Evolutionary conservation across 2,113 vertebrate genomes (phyloP).

Genomic region (Bostrychus sinensis): DNA sequence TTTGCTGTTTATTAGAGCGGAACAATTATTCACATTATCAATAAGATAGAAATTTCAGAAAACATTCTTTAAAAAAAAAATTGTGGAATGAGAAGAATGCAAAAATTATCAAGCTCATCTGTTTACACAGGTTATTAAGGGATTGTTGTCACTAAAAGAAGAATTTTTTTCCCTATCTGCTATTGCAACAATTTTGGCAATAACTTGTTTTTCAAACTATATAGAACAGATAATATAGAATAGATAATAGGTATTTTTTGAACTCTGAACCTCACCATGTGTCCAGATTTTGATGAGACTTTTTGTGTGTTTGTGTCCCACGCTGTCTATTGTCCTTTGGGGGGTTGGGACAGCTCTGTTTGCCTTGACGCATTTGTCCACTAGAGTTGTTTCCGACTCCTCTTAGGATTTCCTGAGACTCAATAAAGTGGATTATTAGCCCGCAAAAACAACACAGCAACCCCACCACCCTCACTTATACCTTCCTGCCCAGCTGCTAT

Average conservation of each 20-base stretch:
- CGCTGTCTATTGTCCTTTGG: constrained; percentile 55
- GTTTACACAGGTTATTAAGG: too few relatives aligned
- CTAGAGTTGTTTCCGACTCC: constrained; percentile 72
- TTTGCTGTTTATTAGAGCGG: too few relatives aligned
- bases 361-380: constrained; percentile 75
- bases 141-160: constrained; percentile 25
- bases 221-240: constrained; percentile 24
- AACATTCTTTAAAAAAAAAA: too few relatives aligned
- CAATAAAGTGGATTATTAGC: constrained; percentile 77
- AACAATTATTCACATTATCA: too few relatives aligned
- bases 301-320: constrained; percentile 43
- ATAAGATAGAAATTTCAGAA: too few relatives aligned
- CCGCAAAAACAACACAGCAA: constrained; percentile 63
- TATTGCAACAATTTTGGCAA: constrained; percentile 26
- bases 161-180: constrained; percentile 20
- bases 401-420: constrained; percentile 80
- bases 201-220: constrained; percentile 22
- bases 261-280: constrained; percentile 4
- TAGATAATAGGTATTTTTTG: constrained; percentile 8
- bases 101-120: too few relatives aligned
- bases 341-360: constrained; percentile 48
- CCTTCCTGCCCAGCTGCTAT: constrained; percentile 67
- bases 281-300: constrained; percentile 19
- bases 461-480: constrained; percentile 52
- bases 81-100: too few relatives aligned